These are phyloP conservation scores for Gobiocypris rarus DNA, from an alignment of 2,113 vertebrate genomes.

Conservation along the genomic window DNA sequence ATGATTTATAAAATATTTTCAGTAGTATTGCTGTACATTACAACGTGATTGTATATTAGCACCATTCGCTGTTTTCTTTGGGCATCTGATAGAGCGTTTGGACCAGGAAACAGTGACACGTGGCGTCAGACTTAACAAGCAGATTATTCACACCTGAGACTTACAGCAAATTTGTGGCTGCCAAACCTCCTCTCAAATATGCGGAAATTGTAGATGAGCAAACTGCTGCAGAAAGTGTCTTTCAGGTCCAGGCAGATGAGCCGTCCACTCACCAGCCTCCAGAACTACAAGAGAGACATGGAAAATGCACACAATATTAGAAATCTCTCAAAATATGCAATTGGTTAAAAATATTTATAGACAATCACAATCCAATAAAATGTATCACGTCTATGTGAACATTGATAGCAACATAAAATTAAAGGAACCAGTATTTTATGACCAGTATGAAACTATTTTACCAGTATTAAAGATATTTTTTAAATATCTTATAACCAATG, in stretches of 20 bases:
- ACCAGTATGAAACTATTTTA: not conserved
- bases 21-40: too few relatives aligned
- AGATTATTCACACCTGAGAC: constrained; percentile 42
- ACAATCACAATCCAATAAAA: not conserved
- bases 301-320: constrained; percentile 4
- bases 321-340: not conserved
- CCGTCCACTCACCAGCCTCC: constrained; percentile 73
- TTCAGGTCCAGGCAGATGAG: constrained; percentile 78
- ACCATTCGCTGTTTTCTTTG: too few relatives aligned
- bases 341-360: not conserved
- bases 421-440: not conserved
- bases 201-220: constrained; percentile 82
- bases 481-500: not conserved
- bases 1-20: too few relatives aligned
- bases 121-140: too few relatives aligned
- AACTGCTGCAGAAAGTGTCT: constrained; percentile 79
- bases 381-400: not conserved
- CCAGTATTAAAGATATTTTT: too few relatives aligned
- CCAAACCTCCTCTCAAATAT: constrained; percentile 81
- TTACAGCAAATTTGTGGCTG: constrained; percentile 78
- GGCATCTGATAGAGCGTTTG: too few relatives aligned
- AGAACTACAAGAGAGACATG: constrained; percentile 64
- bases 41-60: too few relatives aligned
- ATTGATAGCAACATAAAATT: too few relatives aligned
- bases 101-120: too few relatives aligned